Evolutionary conservation across 2,113 vertebrate genomes (phyloP).

Genomic region (Tetraodon nigroviridis): DNA sequence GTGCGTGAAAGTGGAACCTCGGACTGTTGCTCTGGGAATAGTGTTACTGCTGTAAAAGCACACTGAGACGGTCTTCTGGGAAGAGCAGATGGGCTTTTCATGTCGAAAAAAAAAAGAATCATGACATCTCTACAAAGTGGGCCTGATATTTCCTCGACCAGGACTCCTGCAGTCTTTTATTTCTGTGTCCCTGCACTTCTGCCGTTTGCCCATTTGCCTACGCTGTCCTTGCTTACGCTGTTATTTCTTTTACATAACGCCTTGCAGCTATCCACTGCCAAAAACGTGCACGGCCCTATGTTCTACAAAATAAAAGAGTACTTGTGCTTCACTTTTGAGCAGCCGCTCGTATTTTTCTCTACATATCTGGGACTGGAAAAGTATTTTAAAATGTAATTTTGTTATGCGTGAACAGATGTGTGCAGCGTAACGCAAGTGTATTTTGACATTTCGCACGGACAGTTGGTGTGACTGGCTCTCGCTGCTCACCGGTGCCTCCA

Average conservation of each 20-base stretch:
- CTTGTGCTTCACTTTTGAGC: not conserved
- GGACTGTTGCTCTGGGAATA: conserved; percentile 54
- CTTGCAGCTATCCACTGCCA: not conserved
- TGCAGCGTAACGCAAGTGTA: not conserved
- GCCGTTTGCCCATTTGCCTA: not conserved
- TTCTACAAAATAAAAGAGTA: conserved; percentile 1
- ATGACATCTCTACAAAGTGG: conserved; percentile 57
- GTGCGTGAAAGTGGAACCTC: conserved; percentile 49
- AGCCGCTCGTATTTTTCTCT: not conserved
- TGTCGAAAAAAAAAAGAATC: conserved; percentile 59
- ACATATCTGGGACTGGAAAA: not conserved
- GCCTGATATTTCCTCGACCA: conserved; percentile 46
- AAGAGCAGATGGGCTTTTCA: conserved; percentile 72
- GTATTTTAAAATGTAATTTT: not conserved
- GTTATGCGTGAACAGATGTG: not conserved
- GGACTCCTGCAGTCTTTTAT: conserved; percentile 16
- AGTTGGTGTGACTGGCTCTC: conserved; percentile 7
- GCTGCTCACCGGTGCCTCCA: conserved; percentile 4
- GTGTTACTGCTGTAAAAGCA: conserved; percentile 60
- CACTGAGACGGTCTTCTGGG: conserved; percentile 63
- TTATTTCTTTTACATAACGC: not conserved
- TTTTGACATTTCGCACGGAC: conserved; percentile 14
- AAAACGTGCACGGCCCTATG: not conserved
- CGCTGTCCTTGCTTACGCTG: not conserved
- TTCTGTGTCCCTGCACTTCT: conserved; percentile 3